phyloP scores from a whole-genome alignment of 2,797 vertebrate species.

The Muscicapa comitata region DNA sequence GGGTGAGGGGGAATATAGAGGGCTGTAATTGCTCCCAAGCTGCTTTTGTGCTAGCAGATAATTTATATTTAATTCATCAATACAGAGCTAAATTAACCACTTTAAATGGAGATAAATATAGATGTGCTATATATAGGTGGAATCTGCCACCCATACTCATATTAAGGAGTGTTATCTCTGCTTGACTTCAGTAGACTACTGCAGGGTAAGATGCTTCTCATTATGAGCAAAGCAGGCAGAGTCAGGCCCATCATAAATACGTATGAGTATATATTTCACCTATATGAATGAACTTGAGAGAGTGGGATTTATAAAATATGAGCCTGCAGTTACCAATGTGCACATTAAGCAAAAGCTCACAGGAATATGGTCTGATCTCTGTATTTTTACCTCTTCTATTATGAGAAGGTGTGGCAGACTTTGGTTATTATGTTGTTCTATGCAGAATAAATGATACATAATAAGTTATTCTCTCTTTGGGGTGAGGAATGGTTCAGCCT shows the following conservation, averaged over 20 bases:
- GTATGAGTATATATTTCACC: background rate
- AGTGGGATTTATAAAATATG: background rate
- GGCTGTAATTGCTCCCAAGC: slow-evolving; percentile 52
- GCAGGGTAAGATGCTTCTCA: background rate
- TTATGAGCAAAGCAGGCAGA: background rate
- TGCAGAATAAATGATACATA: background rate
- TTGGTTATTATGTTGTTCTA: background rate
- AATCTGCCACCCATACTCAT: background rate
- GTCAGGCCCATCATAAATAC: background rate
- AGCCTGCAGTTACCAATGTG: background rate
- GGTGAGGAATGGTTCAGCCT: background rate
- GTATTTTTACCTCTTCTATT: background rate
- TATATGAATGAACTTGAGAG: background rate
- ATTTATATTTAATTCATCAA: slow-evolving; percentile 53
- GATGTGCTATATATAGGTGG: slow-evolving; percentile 32
- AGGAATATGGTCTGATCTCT: background rate
- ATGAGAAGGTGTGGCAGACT: background rate
- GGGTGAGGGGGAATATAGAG: background rate
- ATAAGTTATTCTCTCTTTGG: background rate
- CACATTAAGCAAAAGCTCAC: background rate
- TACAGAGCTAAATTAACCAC: slow-evolving; percentile 57
- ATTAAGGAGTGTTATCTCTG: background rate
- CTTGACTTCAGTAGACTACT: slow-evolving; percentile 1
- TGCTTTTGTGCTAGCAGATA: slow-evolving; percentile 48
- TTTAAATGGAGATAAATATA: slow-evolving; percentile 59